These are phyloP conservation scores for Botia kubotai DNA, from an alignment of 2,797 vertebrate species.

Conservation along the genomic window DNA sequence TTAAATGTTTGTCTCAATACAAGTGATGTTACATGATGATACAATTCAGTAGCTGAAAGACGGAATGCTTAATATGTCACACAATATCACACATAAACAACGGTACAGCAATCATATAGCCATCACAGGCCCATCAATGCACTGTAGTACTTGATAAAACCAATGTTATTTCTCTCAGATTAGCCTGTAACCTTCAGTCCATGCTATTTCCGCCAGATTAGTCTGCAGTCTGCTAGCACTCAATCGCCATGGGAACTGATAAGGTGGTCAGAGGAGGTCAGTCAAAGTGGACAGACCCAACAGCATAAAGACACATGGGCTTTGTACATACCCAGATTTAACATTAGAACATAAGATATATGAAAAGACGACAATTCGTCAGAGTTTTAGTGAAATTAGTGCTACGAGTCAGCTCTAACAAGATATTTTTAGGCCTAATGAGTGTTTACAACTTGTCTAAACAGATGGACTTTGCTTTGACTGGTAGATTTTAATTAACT, in stretches of 20 bases:
- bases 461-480: constrained; percentile 47
- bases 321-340: neutral
- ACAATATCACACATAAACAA: neutral
- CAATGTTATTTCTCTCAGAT: constrained; percentile 12
- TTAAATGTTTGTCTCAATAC: neutral
- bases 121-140: constrained; percentile 9
- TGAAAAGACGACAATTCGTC: neutral
- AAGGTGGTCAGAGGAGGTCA: neutral
- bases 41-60: neutral
- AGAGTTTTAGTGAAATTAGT: neutral
- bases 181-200: neutral
- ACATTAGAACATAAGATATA: neutral
- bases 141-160: neutral
- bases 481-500: constrained; percentile 47
- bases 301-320: neutral
- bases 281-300: neutral
- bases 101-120: neutral
- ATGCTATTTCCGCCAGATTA: neutral
- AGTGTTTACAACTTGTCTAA: constrained; percentile 21
- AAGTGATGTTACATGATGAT: neutral
- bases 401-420: neutral
- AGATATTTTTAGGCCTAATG: constrained; percentile 10
- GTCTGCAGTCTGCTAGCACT: neutral
- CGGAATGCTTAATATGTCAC: neutral
- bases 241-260: constrained; percentile 14